Evolutionary conservation across 2,888 invertebrate genomes (phyloP), one percentile per base, ranked within the genome.

Genomic region (Dasypolia templi): DNA sequence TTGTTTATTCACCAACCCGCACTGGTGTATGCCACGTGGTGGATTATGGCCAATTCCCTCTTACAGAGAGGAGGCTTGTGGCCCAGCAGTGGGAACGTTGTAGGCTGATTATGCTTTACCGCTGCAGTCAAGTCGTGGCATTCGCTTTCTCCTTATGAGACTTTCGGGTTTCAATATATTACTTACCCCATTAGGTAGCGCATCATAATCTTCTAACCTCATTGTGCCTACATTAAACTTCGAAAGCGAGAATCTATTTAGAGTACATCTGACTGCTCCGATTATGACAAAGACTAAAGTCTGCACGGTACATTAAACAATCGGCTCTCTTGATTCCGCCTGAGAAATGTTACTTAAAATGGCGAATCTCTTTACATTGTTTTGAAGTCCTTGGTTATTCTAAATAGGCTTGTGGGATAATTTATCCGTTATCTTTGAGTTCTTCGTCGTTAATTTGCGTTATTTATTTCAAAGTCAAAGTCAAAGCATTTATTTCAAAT

Each of bases 271-370:
- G 92, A 93, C 89, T 92, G 94, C 82, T 82, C 91, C 93, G 92
- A 92, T 93, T 92, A 92, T 91, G 93, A 92, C 91, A 90, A 89
- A 90, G 90, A 90, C 90, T 92, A 91, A 91, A 90, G 89, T 90
- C 85, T 82, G 84, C 80, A 90, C 95, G 90, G 90, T 94, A 95
- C 95, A 95, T 95, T 95, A 88, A 94, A 91, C 94, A 93, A 93
- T 93, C 87, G 88, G 86, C 80, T 82, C 62, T 77, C 73, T 17
- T 79, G 83, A 83, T 85, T 85, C 84, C 81, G 81, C 76, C 72
- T 78, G 73, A 76, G 85, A 83, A 89, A 88, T 87, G 87, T 83
- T 77, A 79, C 83, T 87, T 83, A 82, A 86, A 87, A 87, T 82
- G 79, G 84, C 49, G 69, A 75, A 82, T 81, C 63, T 85, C 84